phyloP scores from a whole-genome alignment of 2,797 vertebrate genomes.

The Sebastes reedi region DNA sequence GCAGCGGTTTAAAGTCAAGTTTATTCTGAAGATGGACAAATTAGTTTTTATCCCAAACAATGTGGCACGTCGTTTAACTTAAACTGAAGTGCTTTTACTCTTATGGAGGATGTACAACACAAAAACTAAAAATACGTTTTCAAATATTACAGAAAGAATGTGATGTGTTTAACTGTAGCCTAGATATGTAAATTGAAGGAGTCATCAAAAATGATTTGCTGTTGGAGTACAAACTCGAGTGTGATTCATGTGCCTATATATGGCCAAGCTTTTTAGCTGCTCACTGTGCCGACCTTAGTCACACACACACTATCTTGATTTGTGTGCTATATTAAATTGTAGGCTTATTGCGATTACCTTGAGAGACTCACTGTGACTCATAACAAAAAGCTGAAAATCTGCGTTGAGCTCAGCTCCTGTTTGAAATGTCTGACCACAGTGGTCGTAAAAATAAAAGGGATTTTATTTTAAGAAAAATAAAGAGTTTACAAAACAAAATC shows the following conservation, averaged over 20 bases:
- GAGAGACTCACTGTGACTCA: conserved; percentile 7
- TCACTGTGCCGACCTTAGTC: neutral
- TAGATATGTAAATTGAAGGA: neutral
- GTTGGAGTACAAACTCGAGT: neutral
- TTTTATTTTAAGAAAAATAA: neutral
- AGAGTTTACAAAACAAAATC: neutral
- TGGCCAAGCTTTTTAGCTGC: neutral
- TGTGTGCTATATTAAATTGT: conserved; percentile 7
- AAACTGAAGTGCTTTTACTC: neutral
- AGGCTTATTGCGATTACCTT: neutral
- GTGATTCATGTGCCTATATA: neutral
- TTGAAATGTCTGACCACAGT: neutral
- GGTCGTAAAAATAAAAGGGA: neutral
- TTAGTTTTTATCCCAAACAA: conserved; percentile 28
- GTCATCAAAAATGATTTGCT: neutral
- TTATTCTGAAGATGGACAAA: conserved; percentile 20
- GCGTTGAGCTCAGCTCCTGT: neutral
- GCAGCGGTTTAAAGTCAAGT: neutral
- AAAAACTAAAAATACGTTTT: neutral
- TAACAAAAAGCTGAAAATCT: neutral
- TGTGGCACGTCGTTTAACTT: neutral
- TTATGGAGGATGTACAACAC: neutral
- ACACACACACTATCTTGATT: neutral
- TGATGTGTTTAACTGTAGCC: neutral
- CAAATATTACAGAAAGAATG: neutral